These are phyloP conservation scores for Scortum barcoo DNA, from an alignment of 2,113 vertebrate species.

Conservation along the genomic window DNA sequence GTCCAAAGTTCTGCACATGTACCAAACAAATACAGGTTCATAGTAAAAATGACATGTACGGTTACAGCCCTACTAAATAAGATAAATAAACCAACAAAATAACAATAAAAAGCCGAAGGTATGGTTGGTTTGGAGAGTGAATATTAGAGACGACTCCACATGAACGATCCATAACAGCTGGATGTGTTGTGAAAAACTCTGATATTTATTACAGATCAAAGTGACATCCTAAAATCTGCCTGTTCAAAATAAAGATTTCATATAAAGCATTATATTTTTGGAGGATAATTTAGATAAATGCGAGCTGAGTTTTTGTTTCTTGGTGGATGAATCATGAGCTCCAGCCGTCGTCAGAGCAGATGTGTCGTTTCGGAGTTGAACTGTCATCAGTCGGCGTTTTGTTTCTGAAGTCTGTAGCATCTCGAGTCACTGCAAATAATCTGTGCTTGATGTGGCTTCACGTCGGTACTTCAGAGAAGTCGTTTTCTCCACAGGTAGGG, in stretches of 20 bases:
- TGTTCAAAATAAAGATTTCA: too few species aligned
- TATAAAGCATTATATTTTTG: too few species aligned
- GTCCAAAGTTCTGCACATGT: too few species aligned
- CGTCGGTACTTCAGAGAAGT: neutral
- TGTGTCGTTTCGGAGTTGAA: neutral
- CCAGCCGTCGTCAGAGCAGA: constrained; percentile 17
- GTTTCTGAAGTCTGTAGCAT: neutral
- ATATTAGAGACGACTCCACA: neutral
- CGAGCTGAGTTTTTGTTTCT: neutral
- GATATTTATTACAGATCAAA: too few species aligned
- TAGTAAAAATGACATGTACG: too few species aligned
- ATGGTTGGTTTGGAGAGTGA: too few species aligned
- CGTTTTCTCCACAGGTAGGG: constrained; percentile 43
- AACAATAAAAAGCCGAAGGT: neutral
- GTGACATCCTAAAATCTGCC: too few species aligned
- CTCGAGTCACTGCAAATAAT: neutral
- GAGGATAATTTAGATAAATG: too few species aligned
- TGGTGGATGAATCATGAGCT: neutral
- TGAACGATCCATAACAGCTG: neutral
- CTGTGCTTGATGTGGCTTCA: neutral
- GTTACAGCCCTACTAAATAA: too few species aligned
- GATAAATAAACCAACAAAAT: neutral
- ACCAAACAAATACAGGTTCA: too few species aligned
- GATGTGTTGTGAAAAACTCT: neutral
- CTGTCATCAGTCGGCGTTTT: neutral